Evolutionary conservation across 2,113 vertebrate genomes (phyloP).

Genomic region (Cygnus atratus): DNA sequence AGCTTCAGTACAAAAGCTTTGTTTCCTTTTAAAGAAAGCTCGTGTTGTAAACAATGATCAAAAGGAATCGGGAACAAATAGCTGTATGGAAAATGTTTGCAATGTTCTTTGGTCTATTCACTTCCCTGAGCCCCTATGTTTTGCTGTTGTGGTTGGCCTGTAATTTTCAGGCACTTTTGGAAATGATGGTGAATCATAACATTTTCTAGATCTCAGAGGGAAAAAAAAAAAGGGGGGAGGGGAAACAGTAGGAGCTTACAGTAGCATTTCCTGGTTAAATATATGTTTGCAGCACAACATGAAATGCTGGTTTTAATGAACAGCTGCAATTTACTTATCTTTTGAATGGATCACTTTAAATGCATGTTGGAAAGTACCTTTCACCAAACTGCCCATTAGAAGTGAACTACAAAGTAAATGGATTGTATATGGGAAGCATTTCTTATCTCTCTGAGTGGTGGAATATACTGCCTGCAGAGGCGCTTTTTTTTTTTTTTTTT

Average conservation of each 20-base stretch:
- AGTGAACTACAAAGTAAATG: slow-evolving; percentile 59
- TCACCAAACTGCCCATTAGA: slow-evolving; percentile 71
- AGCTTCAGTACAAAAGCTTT: slow-evolving; percentile 45
- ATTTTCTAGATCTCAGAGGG: slow-evolving; percentile 52
- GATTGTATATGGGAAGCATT: slow-evolving; percentile 23
- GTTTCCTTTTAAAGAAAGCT: slow-evolving; percentile 47
- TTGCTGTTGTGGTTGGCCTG: slow-evolving; percentile 27
- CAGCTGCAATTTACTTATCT: slow-evolving; percentile 75
- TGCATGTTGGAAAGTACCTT: slow-evolving; percentile 70
- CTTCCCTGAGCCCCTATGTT: slow-evolving; percentile 24
- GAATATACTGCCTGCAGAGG: slow-evolving; percentile 26
- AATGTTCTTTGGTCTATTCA: background rate
- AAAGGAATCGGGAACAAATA: slow-evolving; percentile 38
- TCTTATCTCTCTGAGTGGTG: slow-evolving; percentile 49
- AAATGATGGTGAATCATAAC: slow-evolving; percentile 68
- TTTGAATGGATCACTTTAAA: slow-evolving; percentile 75
- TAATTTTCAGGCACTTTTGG: slow-evolving; percentile 60
- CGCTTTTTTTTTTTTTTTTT: background rate
- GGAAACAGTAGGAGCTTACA: slow-evolving; percentile 10
- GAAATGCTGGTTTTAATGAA: slow-evolving; percentile 62
- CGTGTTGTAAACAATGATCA: slow-evolving; percentile 54
- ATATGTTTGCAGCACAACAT: slow-evolving; percentile 61
- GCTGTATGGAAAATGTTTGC: slow-evolving; percentile 25
- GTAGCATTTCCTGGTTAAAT: slow-evolving; percentile 72
- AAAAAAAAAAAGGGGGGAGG: background rate